Conservation (phyloP, 2,797 vertebrate species). For the Lerista edwardsae region DNA sequence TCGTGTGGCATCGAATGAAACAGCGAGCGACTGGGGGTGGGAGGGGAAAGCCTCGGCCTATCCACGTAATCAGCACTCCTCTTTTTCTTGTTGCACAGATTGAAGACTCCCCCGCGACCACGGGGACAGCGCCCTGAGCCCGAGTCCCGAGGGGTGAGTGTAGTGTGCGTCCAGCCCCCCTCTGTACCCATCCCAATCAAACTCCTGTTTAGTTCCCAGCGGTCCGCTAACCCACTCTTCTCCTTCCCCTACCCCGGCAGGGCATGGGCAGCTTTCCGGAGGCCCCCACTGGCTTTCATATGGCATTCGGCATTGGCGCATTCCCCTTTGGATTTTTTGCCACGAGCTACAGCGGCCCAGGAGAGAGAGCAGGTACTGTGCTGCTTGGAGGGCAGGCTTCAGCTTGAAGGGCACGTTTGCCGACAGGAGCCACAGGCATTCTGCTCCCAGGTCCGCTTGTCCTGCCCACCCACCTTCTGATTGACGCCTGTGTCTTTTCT, state of each 20-base stretch:
- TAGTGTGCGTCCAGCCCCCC: accelerated
- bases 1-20: no score
- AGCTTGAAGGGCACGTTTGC: neutral
- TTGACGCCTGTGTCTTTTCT: neutral
- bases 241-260: neutral
- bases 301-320: conserved; percentile 94
- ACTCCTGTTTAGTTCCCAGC: neutral
- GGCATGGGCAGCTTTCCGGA: conserved; percentile 79
- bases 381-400: neutral
- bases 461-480: neutral
- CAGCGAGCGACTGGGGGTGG: no score
- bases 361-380: conserved; percentile 53
- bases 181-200: neutral
- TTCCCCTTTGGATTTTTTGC: conserved; percentile 94
- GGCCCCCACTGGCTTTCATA: conserved; percentile 83
- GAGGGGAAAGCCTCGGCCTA: no score
- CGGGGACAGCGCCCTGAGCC: conserved; percentile 90
- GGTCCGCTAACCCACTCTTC: neutral
- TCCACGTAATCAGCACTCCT: neutral
- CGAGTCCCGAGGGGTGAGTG: conserved; percentile 85
- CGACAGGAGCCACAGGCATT: no score
- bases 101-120: conserved; percentile 92
- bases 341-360: conserved; percentile 81
- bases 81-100: conserved; percentile 71
- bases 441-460: no score